Base-by-base conservation (phyloP, 2,113 vertebrate genomes). In the Echinops telfairi region DNA sequence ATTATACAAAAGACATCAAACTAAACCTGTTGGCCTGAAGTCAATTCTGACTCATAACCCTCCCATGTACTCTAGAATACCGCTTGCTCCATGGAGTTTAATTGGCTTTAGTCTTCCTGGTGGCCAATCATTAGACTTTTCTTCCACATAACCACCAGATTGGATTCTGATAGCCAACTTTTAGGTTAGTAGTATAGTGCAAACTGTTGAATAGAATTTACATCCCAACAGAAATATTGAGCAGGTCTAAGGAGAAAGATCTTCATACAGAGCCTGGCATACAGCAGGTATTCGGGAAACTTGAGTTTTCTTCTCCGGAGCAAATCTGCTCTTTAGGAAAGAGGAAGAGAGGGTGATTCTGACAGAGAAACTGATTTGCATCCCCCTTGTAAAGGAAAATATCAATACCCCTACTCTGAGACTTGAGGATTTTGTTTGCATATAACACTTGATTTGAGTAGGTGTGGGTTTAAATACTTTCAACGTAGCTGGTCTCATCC, bases 291-390 rank as follows among this genome's bases (percentile, higher is more conserved):
- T 14, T 84, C 22, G 82, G n/a, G 0, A 84, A 83, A 85, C 40
- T 62, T 93, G 70, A 68, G 47, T 33, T 82, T 64, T 86, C 60
- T 76, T 70, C 68, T 25, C 77, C 33, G 40, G 3, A 87, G 33
- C 29, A 38, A 68, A 86, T 76, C 53, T 40, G 7, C 40, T 77
- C 38, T 92, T 27, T 27, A 36, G 38, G 70, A 29, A 86, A 84
- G 10, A 14, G 47, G 29, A 88, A 58, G 23, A 43, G 57, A 94
- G 22, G 78, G 66, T 89, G 90, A 89, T 20, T 8, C 3, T 66
- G 23, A 64, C 36, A 94, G 90, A 80, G 79, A 85, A 43, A n/a
- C 66, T 95, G 62, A 91, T 94, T 90, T 88, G 70, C 87, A 93
- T 96, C 38, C 22, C 22, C 29, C 75, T 60, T 71, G 33, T 71